Conservation (phyloP, 2,888 invertebrate species). For the Barypeithes pellucidus region DNA sequence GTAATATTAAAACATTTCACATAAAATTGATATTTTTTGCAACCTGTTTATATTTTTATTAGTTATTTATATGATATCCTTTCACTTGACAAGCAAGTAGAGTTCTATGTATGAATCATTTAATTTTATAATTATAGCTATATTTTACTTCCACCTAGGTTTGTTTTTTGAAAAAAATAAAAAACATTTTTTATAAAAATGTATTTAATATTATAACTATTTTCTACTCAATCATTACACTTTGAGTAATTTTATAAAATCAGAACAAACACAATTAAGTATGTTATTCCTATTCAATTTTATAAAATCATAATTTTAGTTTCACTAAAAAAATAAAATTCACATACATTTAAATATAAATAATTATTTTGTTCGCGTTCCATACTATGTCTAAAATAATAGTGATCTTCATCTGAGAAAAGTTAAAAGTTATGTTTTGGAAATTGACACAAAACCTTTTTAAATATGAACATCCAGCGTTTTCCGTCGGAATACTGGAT, state of each 20-base stretch:
- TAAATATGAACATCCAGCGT: no score
- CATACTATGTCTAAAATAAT: constrained; percentile 17
- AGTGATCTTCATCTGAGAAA: neutral
- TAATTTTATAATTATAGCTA: no score
- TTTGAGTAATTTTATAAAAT: constrained; percentile 16
- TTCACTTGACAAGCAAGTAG: no score
- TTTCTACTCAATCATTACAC: constrained; percentile 10
- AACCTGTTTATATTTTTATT: no score
- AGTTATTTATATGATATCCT: no score
- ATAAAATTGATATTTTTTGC: no score
- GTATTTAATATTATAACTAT: constrained; percentile 27
- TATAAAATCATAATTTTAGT: constrained; percentile 17
- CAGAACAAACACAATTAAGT: constrained; percentile 13
- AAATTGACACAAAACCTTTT: no score
- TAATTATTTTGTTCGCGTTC: constrained; percentile 6
- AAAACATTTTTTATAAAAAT: constrained; percentile 18
- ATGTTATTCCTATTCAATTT: neutral
- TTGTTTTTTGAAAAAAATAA: no score
- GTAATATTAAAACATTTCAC: no score
- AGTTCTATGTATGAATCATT: no score
- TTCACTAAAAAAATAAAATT: constrained; percentile 25
- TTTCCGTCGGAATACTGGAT: no score
- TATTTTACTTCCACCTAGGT: no score
- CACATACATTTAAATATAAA: constrained; percentile 13
- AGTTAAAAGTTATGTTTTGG: neutral